Evolutionary conservation across 2,797 vertebrate genomes (phyloP), one percentile per base, ranked within the genome.

Genomic region (Acestrorhynchus altus): DNA sequence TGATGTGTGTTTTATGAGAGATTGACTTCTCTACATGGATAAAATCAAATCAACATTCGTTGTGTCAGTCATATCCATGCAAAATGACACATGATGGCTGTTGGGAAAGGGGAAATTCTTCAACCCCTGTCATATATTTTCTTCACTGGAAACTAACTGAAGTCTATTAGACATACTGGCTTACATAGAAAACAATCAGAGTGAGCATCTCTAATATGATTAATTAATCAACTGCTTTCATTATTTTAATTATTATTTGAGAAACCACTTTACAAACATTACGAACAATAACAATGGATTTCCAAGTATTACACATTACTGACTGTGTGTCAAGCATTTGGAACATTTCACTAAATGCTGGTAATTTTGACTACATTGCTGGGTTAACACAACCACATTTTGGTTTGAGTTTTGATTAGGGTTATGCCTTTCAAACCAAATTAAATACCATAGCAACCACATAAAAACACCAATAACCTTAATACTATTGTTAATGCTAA

Each of bases 1-100:
- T 72, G 44, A 76, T 72, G 74, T 75, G 81, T 67, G 72, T 67
- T 85, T 84, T 69, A 80, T 79, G 69, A 79, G 78, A 81, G 80
- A 80, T 63, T 52, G 72, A 85, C 80, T 74, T 59, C 24, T 8
- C 68, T 59, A 64, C 72, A 70, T 26, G 60, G 80, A 82, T 81
- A 79, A 85, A 86, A 86, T 83, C 68, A 77, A 72, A 76, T 75
- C 16, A 61, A 57, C 69, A 72, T 74, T 47, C 74, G 35, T 63
- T 9, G 13, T 76, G 73, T 82, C 80, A 83, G 82, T 86, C 83
- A 72, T 42, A 77, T 69, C 35, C 31, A 56, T 35, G 64, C 67
- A 79, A 76, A n/a, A 81, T 74, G 54, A 72, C 75, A 81, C 67
- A 66, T 56, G 77, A 84, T 77, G 74, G 78, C 64, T 61, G 65